Conservation (phyloP, 92 coral and sea anemone species). For the Scolanthus callimorphus region DNA sequence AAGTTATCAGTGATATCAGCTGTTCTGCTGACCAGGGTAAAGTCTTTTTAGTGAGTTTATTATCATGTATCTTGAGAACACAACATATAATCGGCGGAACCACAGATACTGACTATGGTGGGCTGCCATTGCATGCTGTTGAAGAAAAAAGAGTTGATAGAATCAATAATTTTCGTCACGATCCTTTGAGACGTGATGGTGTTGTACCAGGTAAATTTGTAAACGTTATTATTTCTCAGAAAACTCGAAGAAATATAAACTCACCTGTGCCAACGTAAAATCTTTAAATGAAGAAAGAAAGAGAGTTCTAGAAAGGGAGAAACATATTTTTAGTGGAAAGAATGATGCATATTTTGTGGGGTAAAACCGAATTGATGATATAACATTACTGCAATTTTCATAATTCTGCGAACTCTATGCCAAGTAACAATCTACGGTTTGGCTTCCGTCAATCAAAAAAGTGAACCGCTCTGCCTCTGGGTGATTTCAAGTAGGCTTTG, state of each 20-base stretch:
- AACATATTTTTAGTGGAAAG: background rate
- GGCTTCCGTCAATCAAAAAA: too few relatives aligned
- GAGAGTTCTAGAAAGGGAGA: background rate
- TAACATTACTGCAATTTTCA: too few relatives aligned
- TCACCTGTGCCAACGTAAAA: background rate
- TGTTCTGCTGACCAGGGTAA: conserved; percentile 1
- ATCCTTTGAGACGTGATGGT: background rate
- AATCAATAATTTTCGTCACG: too few relatives aligned
- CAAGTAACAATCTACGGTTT: too few relatives aligned
- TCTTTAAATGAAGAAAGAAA: background rate
- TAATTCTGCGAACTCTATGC: too few relatives aligned
- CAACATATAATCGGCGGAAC: conserved; percentile 77
- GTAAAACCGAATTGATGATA: too few relatives aligned
- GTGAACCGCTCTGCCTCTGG: too few relatives aligned
- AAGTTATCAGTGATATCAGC: too few relatives aligned
- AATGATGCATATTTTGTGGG: background rate
- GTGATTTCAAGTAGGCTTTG: too few relatives aligned
- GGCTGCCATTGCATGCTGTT: conserved; percentile 90
- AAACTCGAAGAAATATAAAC: background rate
- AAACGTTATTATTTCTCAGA: background rate
- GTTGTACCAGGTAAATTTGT: background rate
- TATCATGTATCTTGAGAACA: conserved; percentile 85
- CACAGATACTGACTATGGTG: conserved; percentile 85
- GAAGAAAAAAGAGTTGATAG: conserved; percentile 2
- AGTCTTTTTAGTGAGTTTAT: conserved; percentile 62